Base-by-base conservation (phyloP, 1,140 invertebrate genomes). In the Papilio polytes region DNA sequence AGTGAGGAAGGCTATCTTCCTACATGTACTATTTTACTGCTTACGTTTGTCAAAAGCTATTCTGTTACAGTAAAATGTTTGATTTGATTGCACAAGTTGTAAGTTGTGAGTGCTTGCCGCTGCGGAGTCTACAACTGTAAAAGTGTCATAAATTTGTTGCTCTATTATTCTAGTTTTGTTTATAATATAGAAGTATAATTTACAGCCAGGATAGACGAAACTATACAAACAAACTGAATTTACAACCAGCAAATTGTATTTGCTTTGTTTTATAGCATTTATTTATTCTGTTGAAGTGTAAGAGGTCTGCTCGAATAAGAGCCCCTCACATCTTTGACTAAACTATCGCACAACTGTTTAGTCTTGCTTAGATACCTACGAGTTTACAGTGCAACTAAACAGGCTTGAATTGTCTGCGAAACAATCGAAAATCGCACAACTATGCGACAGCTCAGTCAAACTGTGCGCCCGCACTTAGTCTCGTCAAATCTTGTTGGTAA, bases 1-100 rank as follows among this genome's bases (percentile, higher is more conserved):
- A 31, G 63, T 9, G 63, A 26, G 63, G 46, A 48, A 48, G 46
- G 46, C 13, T 15, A 48, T 48, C 46, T 48, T 48, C 46, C 46
- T 48, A 56, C n/a, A 56, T 56, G 18, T 9, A 56, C 53, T 56
- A 13, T 15, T 48, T 48, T 48, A 48, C 46, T 48, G 46, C 46
- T 48, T 48, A 20, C n/a, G n/a, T 56, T 20, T 9, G 63, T 7
- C 22, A 12, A 70, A 70, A 70, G 63, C 63, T 26, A 70, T 31
- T 15, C 26, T 70, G 63, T 31, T 31, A 70, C 63, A 70, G 63
- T 70, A 36, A 70, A 70, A 70, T 70, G 63, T 70, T 70, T 70
- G 63, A 70, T 70, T 70, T 70, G 26, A 70, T 70, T 15, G 63
- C 63, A 31, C 22, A 70, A 70, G 63, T 70, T 70, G 63, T 70